Base-by-base conservation (phyloP, 2,113 vertebrate species). In the Pluvialis apricaria region DNA sequence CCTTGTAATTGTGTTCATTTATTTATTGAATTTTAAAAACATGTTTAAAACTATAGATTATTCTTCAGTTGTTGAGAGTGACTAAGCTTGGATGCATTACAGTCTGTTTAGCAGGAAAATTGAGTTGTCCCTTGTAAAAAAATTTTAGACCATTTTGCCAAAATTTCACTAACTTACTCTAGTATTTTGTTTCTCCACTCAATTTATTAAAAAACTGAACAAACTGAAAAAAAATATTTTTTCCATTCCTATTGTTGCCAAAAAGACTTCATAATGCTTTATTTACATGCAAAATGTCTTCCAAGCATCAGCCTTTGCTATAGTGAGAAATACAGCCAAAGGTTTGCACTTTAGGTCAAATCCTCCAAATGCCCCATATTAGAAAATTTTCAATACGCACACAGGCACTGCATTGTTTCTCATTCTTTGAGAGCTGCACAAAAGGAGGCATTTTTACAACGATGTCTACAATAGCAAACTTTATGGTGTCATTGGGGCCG, bases 401-500 rank as follows among this genome's bases (percentile, higher is more conserved):
- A 36, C 6, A 64, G 38, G 9, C 13, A 28, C 5, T 38, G 11
- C 11, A 55, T n/a, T 32, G 22, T 7, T 85, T 81, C 3, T 61
- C 16, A 34, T 2, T 62, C 24, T 75, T 36, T 34, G 24, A 68
- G 8, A 75, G 3, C 1, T 83, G 34, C 6, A 0, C 7, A 68
- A 60, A 76, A 64, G 22, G 6, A 36, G 5, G 15, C 7, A 6
- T 47, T 32, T 90, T 90, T 45, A n/a, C 70, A 34, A 58, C 38
- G 21, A 22, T 40, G 17, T 29, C 31, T 25, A 44, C 7, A 17
- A 13, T 28, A 64, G 1, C 17, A 70, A 83, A 49, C 17, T 54
- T 87, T 17, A 17, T 28, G 21, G 9, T 69, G 29, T 25, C 26
- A 19, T 10, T 8, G 0, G 3, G 25, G 6, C 9, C 31, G 36